Base-by-base conservation (phyloP, 1,140 invertebrate species). In the Nomia melanderi region DNA sequence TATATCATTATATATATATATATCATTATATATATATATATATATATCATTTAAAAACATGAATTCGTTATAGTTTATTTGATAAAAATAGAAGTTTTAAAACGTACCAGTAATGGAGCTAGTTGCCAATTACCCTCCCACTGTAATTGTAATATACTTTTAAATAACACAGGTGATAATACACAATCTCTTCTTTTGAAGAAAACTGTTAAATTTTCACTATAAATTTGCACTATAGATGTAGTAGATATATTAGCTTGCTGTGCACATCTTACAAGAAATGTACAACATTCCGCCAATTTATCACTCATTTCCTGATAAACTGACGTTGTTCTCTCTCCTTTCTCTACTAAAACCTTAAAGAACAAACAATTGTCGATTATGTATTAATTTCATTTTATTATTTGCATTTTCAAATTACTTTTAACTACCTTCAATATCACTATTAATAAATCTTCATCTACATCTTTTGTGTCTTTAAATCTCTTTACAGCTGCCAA, bases 261-360 rank as follows among this genome's bases (percentile, higher is more conserved):
- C 82, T 94, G 92, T 2, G 93, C 92, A 86, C 95, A 95, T 81
- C 93, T 92, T 23, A 96, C 92, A 27, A 96, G 91, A 79, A 96
- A 95, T 12, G 93, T 93, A 44, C 94, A 94, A 86, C 95, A 95
- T 73, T 94, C 93, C 1, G 94, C 93, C 11, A 96, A 92, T 70
- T 95, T 93, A 78, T 95, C 94, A 9, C 94, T 94, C 89, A 96
- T 93, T 84, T 95, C 94, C 90, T 95, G 94, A 84, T 93, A 94
- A 79, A 96, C 88, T 33, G 94, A 93, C 56, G 94, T 93, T 5
- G 94, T 95, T 78, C 94, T 91, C 60, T 92, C 92, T 6, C 95
- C 95, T 90, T 95, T 95, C 64, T 94, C 94, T 70, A 95, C 93
- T 27, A 94, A 89, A 50, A 92, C 88, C 89, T 94, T 92, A 54